Base-by-base conservation (phyloP, 2,888 invertebrate genomes). In the Eulithis prunata region DNA sequence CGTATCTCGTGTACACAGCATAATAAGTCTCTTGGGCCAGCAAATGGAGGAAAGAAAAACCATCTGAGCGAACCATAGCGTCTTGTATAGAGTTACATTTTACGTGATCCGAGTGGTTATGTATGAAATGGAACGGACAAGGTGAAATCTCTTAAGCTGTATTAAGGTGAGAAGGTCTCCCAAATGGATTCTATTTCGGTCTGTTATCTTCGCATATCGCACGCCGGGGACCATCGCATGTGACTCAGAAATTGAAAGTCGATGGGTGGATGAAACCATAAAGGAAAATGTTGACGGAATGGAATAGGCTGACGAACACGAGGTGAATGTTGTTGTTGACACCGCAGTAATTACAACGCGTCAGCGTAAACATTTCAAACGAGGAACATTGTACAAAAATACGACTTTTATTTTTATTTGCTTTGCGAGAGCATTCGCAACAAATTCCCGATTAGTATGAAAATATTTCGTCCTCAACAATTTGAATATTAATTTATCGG, bases 1-100 rank as follows among this genome's bases (percentile, higher is more conserved):
- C 80, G 82, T 83, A 82, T 85, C 83, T 85, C 85, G 83, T 88
- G 89, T 91, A 91, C 89, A 91, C 86, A 90, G 86, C 82, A 85
- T 92, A 91, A 92, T 91, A 92, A 87, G 92, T 90, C 92, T 91
- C 91, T 85, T 71, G 91, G 90, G 91, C 84, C 84, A 82, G 76
- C 85, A 87, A 90, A 91, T 90, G 89, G 88, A 86, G 86, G 85
- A 90, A 90, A 89, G 88, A 81, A 90, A 91, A 91, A 78, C 88
- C 87, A 90, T 91, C 82, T 63, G 71, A 68, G 71, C 72, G 67
- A 60, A 58, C 69, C 66, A 68, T 72, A 66, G 82, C 79, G 81
- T 83, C 81, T 82, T 82, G 75, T 78, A n/a, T n/a, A 81, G 77
- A 82, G 68, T 86, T 85, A 85, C 82, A 84, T 80, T 82, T 83